A percentile compares a stretch with the other conserved stretches of the same genome.
These are phyloP conservation scores for Zenarchopterus dispar DNA, from an alignment of 2,797 vertebrate species.

Conservation along the genomic window DNA sequence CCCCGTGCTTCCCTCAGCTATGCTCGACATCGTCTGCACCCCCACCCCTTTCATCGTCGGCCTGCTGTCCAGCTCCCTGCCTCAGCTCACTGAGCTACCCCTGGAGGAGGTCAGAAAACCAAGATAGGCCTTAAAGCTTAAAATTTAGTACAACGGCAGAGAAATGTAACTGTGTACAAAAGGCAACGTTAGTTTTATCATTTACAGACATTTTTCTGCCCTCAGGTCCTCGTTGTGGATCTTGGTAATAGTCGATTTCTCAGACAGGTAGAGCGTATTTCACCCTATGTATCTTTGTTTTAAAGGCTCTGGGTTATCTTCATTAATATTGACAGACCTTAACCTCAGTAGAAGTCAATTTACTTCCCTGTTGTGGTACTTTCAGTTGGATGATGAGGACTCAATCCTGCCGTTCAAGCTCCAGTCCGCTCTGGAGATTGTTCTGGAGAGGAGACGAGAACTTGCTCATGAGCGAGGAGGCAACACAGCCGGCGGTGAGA, in stretches of 20 bases:
- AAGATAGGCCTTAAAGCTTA: not conserved
- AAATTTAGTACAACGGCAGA: not conserved
- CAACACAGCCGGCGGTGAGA: constrained; percentile 79
- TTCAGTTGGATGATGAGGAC: constrained; percentile 94
- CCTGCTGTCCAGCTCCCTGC: constrained; percentile 90
- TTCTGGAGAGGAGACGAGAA: constrained; percentile 92
- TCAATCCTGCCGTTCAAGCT: constrained; percentile 95
- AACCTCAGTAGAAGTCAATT: not conserved
- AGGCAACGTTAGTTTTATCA: not conserved
- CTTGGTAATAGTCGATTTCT: constrained; percentile 89
- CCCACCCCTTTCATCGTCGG: constrained; percentile 96
- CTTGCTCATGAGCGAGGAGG: constrained; percentile 86
- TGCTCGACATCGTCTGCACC: constrained; percentile 97
- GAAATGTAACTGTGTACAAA: not conserved
- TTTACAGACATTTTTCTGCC: not conserved
- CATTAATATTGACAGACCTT: not conserved
- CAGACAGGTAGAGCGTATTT: constrained; percentile 82
- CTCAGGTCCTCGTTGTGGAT: constrained; percentile 91
- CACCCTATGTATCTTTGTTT: not conserved
- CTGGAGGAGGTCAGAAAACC: constrained; percentile 89
- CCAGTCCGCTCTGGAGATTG: constrained; percentile 90
- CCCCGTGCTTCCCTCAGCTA: constrained; percentile 91
- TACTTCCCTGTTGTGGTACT: not conserved
- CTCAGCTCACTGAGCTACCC: constrained; percentile 90
- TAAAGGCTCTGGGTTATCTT: not conserved